phyloP scores from a whole-genome alignment of 2,888 invertebrate genomes.

The Rhodophaea formosa region DNA sequence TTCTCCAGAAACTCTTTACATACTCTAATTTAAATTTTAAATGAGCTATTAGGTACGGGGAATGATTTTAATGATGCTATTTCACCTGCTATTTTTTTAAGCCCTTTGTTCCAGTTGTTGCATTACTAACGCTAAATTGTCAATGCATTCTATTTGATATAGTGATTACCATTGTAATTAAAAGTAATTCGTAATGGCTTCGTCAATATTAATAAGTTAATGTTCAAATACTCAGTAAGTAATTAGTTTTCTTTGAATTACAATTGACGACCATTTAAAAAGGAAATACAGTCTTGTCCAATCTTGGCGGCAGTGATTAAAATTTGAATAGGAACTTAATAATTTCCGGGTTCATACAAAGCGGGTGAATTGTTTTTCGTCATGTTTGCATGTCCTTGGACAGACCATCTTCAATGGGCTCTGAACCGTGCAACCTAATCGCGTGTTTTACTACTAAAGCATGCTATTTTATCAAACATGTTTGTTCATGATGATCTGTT shows the following conservation, averaged over 20 bases:
- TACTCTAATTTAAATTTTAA: slow-evolving; percentile 52
- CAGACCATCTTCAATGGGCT: slow-evolving; percentile 56
- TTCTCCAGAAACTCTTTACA: slow-evolving; percentile 45
- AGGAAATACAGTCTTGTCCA: slow-evolving; percentile 36
- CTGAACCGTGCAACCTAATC: slow-evolving; percentile 56
- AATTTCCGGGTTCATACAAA: slow-evolving; percentile 34
- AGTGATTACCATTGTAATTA: background rate
- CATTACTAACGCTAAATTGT: background rate
- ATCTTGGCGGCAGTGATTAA: slow-evolving; percentile 28
- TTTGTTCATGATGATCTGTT: slow-evolving; percentile 15
- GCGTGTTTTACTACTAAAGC: slow-evolving; percentile 40
- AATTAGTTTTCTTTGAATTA: background rate
- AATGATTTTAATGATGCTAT: slow-evolving; percentile 17
- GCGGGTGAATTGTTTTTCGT: slow-evolving; percentile 37
- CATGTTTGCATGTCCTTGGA: slow-evolving; percentile 52
- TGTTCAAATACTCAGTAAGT: background rate
- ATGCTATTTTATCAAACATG: slow-evolving; percentile 12
- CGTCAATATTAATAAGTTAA: slow-evolving; percentile 9
- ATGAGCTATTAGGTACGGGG: slow-evolving; percentile 30
- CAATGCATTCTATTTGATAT: background rate
- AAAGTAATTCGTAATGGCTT: background rate
- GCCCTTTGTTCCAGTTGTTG: background rate
- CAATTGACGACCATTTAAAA: slow-evolving; percentile 9
- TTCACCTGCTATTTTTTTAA: background rate
- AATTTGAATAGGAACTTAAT: slow-evolving; percentile 28